Conservation (phyloP, 2,888 invertebrate species). For the Nysson spinosus region DNA sequence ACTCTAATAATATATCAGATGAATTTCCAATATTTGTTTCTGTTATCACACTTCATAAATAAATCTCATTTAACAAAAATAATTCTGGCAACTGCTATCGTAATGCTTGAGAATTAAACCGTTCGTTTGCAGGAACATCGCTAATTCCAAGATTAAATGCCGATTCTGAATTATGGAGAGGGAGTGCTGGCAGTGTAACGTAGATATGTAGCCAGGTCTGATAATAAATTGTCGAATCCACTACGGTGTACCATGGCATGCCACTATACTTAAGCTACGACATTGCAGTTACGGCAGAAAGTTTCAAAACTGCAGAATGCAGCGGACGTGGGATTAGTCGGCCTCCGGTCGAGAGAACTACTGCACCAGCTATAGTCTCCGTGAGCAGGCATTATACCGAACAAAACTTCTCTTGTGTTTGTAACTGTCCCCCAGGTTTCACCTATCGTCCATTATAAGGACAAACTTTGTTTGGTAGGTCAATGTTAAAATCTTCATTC, state of each 20-base stretch:
- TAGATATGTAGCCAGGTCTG: slow-evolving; percentile 7
- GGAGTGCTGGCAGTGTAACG: not conserved
- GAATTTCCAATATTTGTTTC: too few species aligned
- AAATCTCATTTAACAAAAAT: too few species aligned
- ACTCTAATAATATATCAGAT: too few species aligned
- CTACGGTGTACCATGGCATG: slow-evolving; percentile 29
- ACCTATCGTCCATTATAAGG: slow-evolving; percentile 31
- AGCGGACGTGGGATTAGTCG: slow-evolving; percentile 73
- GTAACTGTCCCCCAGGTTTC: slow-evolving; percentile 47
- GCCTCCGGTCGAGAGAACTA: slow-evolving; percentile 44
- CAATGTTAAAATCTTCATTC: slow-evolving; percentile 4
- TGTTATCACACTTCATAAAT: too few species aligned
- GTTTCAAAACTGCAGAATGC: slow-evolving; percentile 75
- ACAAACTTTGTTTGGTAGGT: slow-evolving; percentile 13
- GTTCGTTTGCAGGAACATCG: too few species aligned
- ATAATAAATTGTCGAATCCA: slow-evolving; percentile 44
- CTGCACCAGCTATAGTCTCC: slow-evolving; percentile 30
- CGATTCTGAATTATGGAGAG: too few species aligned
- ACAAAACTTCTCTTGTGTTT: slow-evolving; percentile 47
- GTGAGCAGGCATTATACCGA: slow-evolving; percentile 35
- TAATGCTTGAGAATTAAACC: too few species aligned
- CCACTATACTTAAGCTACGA: slow-evolving; percentile 66
- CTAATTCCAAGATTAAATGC: too few species aligned
- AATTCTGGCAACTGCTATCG: too few species aligned
- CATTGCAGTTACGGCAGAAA: slow-evolving; percentile 68